phyloP scores from a whole-genome alignment of 2,113 vertebrate species.

The Solea solea region DNA sequence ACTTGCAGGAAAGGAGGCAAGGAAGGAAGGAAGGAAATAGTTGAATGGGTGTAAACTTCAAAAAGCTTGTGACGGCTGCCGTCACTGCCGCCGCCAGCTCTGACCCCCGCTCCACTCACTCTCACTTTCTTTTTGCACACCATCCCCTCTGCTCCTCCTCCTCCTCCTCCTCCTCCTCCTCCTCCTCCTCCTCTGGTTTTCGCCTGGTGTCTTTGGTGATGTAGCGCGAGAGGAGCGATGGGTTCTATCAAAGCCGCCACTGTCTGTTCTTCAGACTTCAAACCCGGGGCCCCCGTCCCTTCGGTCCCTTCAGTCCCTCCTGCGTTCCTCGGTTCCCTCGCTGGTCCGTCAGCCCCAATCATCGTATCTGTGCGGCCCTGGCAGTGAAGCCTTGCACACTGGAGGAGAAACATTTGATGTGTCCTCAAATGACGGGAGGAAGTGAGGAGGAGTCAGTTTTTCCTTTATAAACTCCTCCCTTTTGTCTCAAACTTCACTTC shows the following conservation, averaged over 20 bases:
- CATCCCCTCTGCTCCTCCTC: constrained; percentile 38
- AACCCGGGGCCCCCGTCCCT: constrained; percentile 59
- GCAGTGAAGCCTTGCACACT: constrained; percentile 73
- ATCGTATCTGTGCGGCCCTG: constrained; percentile 75
- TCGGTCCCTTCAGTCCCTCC: too few species aligned
- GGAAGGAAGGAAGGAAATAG: constrained; percentile 34
- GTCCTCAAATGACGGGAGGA: constrained; percentile 73
- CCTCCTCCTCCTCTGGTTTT: constrained; percentile 49
- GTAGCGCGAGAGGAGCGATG: constrained; percentile 63
- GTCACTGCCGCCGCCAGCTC: constrained; percentile 69
- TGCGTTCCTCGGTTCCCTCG: not conserved
- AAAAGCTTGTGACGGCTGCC: constrained; percentile 79
- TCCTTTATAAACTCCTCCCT: constrained; percentile 7
- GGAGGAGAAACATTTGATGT: constrained; percentile 86
- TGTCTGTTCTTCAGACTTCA: constrained; percentile 82
- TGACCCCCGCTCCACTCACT: constrained; percentile 72
- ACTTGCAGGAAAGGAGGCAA: constrained; percentile 38
- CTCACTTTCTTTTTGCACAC: constrained; percentile 42
- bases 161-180: constrained; percentile 14
- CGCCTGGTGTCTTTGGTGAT: constrained; percentile 80
- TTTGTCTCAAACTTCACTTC: not conserved
- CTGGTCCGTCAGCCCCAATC: constrained; percentile 83
- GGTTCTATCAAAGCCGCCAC: constrained; percentile 81
- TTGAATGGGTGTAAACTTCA: constrained; percentile 75
- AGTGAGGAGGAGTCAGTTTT: constrained; percentile 15